Evolutionary conservation across 2,113 vertebrate species (phyloP).

Genomic region (Elanoides forficatus): DNA sequence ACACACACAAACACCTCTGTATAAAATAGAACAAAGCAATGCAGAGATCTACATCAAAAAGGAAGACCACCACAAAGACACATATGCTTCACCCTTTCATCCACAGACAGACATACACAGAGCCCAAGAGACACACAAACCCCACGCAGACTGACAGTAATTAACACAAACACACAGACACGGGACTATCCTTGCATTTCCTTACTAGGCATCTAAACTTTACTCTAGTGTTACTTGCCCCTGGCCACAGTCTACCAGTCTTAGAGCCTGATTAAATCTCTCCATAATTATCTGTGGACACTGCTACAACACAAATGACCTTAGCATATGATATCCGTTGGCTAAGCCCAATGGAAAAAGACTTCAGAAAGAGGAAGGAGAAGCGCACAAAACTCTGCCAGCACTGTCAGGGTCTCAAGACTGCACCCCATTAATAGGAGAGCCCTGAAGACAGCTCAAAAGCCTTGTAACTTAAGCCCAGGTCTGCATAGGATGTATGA

Average conservation of each 20-base stretch:
- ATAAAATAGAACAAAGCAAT: slow-evolving; percentile 17
- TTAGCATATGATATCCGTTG: slow-evolving; percentile 36
- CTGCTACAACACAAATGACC: slow-evolving; percentile 47
- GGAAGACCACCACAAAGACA: slow-evolving; percentile 50
- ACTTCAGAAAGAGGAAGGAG: slow-evolving; percentile 40
- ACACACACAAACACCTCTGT: not conserved
- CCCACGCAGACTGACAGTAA: not conserved
- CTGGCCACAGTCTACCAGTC: slow-evolving; percentile 20
- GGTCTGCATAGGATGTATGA: not conserved
- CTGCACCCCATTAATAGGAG: not conserved
- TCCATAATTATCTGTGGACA: not conserved
- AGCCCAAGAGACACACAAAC: not conserved
- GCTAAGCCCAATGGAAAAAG: slow-evolving; percentile 30
- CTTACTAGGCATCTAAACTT: not conserved
- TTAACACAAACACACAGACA: not conserved
- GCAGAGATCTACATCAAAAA: slow-evolving; percentile 39
- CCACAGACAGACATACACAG: not conserved
- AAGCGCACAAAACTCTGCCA: not conserved
- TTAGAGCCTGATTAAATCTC: slow-evolving; percentile 9
- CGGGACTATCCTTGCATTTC: not conserved
- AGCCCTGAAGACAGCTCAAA: not conserved
- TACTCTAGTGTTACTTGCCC: slow-evolving; percentile 26
- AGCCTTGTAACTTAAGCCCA: not conserved
- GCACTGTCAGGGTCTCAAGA: not conserved
- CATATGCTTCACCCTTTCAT: slow-evolving; percentile 31